Conservation (phyloP, 2,797 vertebrate species). For the Psittacula echo region DNA sequence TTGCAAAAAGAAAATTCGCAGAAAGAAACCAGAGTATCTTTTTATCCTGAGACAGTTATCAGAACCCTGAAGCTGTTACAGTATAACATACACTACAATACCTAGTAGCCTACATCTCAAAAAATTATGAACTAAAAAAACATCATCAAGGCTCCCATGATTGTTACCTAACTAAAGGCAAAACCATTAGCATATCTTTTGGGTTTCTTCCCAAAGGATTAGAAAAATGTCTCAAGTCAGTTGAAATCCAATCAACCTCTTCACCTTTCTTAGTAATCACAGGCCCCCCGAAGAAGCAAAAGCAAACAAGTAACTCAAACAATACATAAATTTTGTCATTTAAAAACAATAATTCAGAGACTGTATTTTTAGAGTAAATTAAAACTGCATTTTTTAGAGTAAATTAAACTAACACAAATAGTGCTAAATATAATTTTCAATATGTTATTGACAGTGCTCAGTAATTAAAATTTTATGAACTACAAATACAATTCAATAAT, state of each 20-base stretch:
- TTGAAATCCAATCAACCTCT: neutral
- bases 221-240: neutral
- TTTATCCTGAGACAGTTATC: neutral
- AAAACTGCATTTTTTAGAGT: neutral
- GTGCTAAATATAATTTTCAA: neutral
- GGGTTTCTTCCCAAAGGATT: neutral
- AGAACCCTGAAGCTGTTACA: neutral
- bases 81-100: neutral
- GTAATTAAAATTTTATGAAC: neutral
- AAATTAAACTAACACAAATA: neutral
- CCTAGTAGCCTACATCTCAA: neutral
- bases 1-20: neutral
- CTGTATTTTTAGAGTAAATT: neutral
- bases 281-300: neutral
- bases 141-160: fast-evolving
- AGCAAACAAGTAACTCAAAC: neutral
- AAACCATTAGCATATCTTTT: neutral
- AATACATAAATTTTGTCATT: neutral
- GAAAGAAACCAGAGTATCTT: neutral
- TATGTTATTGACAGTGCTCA: neutral
- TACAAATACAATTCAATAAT: neutral
- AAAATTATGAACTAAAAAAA: neutral
- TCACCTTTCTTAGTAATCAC: neutral
- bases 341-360: neutral
- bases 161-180: neutral